These are phyloP conservation scores for Myodes glareolus DNA, from an alignment of 2,113 vertebrate genomes.

Conservation along the genomic window DNA sequence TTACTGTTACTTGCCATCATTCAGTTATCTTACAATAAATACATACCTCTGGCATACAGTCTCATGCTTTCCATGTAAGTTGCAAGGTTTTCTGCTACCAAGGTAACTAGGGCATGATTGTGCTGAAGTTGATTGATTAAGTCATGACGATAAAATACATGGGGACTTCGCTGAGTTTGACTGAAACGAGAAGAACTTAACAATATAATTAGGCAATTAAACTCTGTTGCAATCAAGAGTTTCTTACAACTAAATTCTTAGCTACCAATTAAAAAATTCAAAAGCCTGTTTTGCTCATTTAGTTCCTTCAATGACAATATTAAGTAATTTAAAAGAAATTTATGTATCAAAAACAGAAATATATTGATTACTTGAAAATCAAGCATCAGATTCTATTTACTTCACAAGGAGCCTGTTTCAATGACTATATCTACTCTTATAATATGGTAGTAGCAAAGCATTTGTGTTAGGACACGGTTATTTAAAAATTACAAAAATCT, in stretches of 20 bases:
- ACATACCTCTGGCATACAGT: slow-evolving; percentile 96
- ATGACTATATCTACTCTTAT: neutral
- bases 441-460: neutral
- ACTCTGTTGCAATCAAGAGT: slow-evolving; percentile 66
- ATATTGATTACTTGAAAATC: slow-evolving; percentile 22
- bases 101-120: slow-evolving; percentile 97
- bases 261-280: slow-evolving; percentile 16
- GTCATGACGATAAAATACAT: slow-evolving; percentile 99
- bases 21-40: slow-evolving; percentile 44
- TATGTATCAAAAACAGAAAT: neutral
- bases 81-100: slow-evolving; percentile 99
- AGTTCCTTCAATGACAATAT: slow-evolving; percentile 19
- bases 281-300: slow-evolving; percentile 26
- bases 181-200: slow-evolving; percentile 86
- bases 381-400: neutral
- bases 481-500: slow-evolving; percentile 44
- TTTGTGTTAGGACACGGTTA: neutral
- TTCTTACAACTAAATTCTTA: slow-evolving; percentile 64
- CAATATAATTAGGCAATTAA: slow-evolving; percentile 81
- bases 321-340: slow-evolving; percentile 48
- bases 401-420: neutral
- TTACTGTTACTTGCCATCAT: slow-evolving; percentile 25
- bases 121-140: slow-evolving; percentile 99
- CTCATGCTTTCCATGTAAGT: slow-evolving; percentile 99
- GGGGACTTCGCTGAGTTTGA: slow-evolving; percentile 98